Percentiles rank a stretch among this genome's conserved stretches.
Evolutionary conservation across 2,797 vertebrate genomes (phyloP).

Genomic region (Manis crassicaudata): DNA sequence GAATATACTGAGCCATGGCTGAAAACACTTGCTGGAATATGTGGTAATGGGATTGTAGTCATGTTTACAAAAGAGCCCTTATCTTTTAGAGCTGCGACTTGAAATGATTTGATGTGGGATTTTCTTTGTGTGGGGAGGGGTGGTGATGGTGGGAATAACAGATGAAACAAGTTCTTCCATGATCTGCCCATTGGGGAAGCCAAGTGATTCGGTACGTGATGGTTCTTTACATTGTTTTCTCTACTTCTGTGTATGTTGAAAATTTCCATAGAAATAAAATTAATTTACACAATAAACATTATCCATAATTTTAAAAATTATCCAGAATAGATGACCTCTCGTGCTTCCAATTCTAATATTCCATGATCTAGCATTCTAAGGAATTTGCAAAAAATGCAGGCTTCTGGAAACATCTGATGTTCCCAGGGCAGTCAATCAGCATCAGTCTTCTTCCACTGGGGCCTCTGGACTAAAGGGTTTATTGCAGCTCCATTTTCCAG

Average conservation of each 20-base stretch:
- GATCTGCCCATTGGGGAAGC: not conserved
- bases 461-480: not conserved
- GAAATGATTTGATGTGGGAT: not conserved
- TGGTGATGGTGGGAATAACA: not conserved
- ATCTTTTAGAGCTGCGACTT: not conserved
- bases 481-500: not conserved
- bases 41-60: not conserved
- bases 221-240: not conserved
- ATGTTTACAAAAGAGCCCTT: not conserved
- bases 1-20: not conserved
- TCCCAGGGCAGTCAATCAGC: not conserved
- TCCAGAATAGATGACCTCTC: not conserved
- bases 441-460: not conserved
- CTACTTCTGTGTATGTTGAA: not conserved
- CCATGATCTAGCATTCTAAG: conserved; percentile 2
- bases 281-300: not conserved
- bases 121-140: not conserved
- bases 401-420: not conserved
- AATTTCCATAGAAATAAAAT: conserved; percentile 15
- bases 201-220: not conserved
- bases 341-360: not conserved
- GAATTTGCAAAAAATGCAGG: not conserved
- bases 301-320: not conserved
- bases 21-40: not conserved
- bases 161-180: not conserved